Conservation (phyloP, 2,113 vertebrate species). For the Camelus bactrianus region DNA sequence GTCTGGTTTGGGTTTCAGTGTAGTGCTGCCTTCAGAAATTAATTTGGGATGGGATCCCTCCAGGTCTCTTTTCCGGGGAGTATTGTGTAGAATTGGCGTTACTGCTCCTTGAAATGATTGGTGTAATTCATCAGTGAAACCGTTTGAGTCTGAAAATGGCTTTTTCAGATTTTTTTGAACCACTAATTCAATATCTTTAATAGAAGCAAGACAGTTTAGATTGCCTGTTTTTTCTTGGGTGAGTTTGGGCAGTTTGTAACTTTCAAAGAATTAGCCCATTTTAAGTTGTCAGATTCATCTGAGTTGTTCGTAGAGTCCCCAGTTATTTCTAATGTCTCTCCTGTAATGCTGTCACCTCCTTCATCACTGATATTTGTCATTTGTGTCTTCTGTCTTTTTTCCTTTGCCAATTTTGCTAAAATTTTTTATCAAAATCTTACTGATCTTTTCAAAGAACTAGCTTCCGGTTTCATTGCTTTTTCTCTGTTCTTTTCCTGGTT, state of each 20-base stretch:
- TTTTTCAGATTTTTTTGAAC: background rate
- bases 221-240: background rate
- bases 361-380: background rate
- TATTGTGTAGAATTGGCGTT: background rate
- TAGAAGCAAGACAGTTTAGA: background rate
- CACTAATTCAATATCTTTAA: background rate
- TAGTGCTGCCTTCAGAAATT: background rate
- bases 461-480: background rate
- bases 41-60: background rate
- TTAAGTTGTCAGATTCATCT: background rate
- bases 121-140: background rate
- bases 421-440: background rate
- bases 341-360: accelerated
- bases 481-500: background rate
- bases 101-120: background rate
- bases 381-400: background rate
- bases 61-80: background rate
- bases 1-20: background rate
- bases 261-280: background rate
- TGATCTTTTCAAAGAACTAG: background rate
- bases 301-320: accelerated
- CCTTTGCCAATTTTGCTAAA: background rate
- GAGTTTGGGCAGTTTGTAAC: background rate
- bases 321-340: accelerated
- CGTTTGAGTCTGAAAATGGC: background rate